Evolutionary conservation across 1,140 invertebrate species (phyloP).

Genomic region (Lordiphosa stackelbergi): DNA sequence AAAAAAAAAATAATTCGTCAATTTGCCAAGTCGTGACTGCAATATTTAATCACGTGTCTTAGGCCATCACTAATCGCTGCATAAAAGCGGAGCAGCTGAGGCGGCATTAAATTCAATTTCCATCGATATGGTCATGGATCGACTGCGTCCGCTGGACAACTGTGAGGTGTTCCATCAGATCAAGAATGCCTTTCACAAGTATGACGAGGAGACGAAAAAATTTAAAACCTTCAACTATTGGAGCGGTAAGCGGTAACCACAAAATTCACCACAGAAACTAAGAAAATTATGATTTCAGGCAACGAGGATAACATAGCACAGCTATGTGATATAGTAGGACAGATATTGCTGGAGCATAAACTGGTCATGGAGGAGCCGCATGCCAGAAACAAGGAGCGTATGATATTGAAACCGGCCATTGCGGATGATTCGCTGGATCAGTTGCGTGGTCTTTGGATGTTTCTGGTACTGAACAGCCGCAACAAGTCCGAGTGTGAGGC

Average conservation of each 20-base stretch:
- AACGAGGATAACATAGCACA: neutral
- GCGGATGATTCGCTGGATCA: neutral
- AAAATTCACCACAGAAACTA: too few relatives aligned
- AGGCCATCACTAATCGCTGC: too few relatives aligned
- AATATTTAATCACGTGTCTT: too few relatives aligned
- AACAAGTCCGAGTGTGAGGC: neutral
- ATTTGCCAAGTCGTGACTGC: too few relatives aligned
- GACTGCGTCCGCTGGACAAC: conserved; percentile 1
- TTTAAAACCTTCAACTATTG: conserved; percentile 3
- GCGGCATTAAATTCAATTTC: too few relatives aligned
- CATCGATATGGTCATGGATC: neutral
- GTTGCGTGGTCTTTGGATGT: conserved; percentile 2
- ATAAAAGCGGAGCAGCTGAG: too few relatives aligned
- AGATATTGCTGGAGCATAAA: conserved; percentile 2
- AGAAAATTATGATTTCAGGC: neutral
- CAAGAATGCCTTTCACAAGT: neutral
- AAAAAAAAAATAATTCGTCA: too few relatives aligned
- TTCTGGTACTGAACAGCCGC: neutral
- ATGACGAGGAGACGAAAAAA: neutral
- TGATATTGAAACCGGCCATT: too few relatives aligned
- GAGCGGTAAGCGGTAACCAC: neutral
- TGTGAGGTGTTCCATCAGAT: conserved; percentile 3
- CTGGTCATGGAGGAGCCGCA: neutral
- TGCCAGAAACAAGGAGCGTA: too few relatives aligned
- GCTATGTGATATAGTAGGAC: neutral